Evolutionary conservation across 1,140 invertebrate genomes (phyloP), one percentile per base, ranked within the genome.

Genomic region (Macrosteles quadrilineatus): DNA sequence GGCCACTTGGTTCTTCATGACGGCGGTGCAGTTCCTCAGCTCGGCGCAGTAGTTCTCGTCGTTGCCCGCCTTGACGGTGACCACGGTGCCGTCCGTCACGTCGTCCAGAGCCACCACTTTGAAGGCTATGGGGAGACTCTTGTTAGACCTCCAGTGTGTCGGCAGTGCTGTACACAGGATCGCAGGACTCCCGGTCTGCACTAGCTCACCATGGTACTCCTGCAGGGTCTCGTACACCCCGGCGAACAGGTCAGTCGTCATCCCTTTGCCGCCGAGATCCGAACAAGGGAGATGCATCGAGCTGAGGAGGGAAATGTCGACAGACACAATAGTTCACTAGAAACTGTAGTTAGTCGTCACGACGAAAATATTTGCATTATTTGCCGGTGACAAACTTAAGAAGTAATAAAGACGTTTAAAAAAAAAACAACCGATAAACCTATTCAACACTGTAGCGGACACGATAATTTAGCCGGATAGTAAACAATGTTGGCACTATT

Each of bases 1-100:
- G 23, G 97, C 97, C 50, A 98, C 91, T 83, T 96, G 92, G 77
- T 96, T 96, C 83, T 97, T 97, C 91, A 98, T 95, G 59, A 96
- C 88, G 0, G 97, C 94, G 0, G 92, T 93, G 76, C 87, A 91
- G 78, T 98, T 98, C 63, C 95, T 86, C 64, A 99, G 81, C 79
- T 98, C 97, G 0, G 93, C 96, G 84, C 94, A 95, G 75, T 88
- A 96, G 80, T 98, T 98, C 80, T 98, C 96, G 78, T 98, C 97
- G 80, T 98, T 98, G 21, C 97, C 97, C 32, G 95, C 96, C 31
- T 90, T 87, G 25, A 98, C 90, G 2, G 92, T 95, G 12, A 99
- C 97, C 68, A 95, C 78, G 0, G 97, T 98, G 27, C 97, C 96
- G 81, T 98, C 97, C 73, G 87, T 88, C 21, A 98, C 89, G 71